Evolutionary conservation across 2,888 invertebrate genomes (phyloP).

Genomic region (Epinotia demarniana): DNA sequence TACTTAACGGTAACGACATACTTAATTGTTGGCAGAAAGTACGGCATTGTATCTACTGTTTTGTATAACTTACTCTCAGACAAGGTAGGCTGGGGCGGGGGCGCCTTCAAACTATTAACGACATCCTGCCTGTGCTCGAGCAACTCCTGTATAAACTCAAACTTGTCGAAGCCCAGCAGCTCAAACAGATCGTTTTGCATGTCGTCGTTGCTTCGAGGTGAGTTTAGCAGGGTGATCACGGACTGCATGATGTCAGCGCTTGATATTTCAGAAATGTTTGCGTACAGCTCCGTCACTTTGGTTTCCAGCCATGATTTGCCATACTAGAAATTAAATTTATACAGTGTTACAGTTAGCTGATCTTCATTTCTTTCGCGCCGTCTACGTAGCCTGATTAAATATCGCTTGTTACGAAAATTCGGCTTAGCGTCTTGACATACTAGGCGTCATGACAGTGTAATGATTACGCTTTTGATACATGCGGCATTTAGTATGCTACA

Average conservation of each 20-base stretch:
- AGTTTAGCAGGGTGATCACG: conserved; percentile 85
- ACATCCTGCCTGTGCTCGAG: conserved; percentile 87
- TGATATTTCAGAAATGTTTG: conserved; percentile 75
- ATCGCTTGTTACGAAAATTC: too few relatives aligned
- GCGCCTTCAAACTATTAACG: conserved; percentile 67
- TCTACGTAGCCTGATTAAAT: too few relatives aligned
- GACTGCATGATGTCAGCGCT: conserved; percentile 85
- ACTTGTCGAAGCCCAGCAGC: conserved; percentile 93
- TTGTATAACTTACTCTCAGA: conserved; percentile 66
- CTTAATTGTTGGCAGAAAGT: too few relatives aligned
- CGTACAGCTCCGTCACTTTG: conserved; percentile 81
- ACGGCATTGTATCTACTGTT: not conserved
- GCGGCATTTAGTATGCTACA: too few relatives aligned
- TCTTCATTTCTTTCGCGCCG: too few relatives aligned
- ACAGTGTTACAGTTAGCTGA: not conserved
- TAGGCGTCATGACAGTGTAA: too few relatives aligned
- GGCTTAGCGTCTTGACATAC: too few relatives aligned
- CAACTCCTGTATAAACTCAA: conserved; percentile 89
- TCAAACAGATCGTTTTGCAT: conserved; percentile 94
- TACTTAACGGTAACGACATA: too few relatives aligned
- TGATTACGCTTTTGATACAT: too few relatives aligned
- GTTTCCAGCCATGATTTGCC: conserved; percentile 83
- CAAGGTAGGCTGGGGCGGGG: conserved; percentile 64
- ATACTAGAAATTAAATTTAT: conserved; percentile 70
- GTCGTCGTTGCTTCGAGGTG: conserved; percentile 86